Percentiles rank a stretch among this genome's conserved stretches.
These are phyloP conservation scores for Gallinago media DNA, from an alignment of 2,113 vertebrate genomes.

Conservation along the genomic window DNA sequence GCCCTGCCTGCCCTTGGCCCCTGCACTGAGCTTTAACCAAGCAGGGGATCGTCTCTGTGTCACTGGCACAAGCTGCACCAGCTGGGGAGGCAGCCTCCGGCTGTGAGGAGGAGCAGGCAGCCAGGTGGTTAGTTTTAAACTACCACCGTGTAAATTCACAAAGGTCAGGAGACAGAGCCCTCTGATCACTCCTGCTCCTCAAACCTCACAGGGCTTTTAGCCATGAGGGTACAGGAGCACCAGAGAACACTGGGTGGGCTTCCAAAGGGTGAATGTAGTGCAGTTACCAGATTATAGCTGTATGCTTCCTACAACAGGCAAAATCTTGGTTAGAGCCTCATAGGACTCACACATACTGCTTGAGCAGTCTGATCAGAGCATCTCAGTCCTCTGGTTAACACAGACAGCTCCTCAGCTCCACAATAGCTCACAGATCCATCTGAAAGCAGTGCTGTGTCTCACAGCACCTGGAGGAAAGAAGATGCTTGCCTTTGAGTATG, in stretches of 20 bases:
- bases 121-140: neutral
- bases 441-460: neutral
- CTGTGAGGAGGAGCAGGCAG: neutral
- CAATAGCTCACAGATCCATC: neutral
- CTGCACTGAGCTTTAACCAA: fast-evolving
- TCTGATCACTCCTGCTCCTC: neutral
- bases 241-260: neutral
- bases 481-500: neutral
- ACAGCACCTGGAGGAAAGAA: neutral
- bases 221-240: neutral
- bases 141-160: neutral
- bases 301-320: neutral
- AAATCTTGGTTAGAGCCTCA: neutral
- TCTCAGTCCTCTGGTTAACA: fast-evolving
- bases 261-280: neutral
- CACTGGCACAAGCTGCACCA: neutral
- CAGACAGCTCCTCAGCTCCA: neutral
- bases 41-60: neutral
- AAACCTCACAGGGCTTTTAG: neutral
- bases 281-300: neutral
- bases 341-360: neutral
- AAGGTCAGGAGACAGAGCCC: fast-evolving
- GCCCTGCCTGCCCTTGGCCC: neutral
- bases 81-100: neutral
- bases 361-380: neutral